phyloP scores from a whole-genome alignment of 1,140 invertebrate genomes.

The Trichonephila clavata region DNA sequence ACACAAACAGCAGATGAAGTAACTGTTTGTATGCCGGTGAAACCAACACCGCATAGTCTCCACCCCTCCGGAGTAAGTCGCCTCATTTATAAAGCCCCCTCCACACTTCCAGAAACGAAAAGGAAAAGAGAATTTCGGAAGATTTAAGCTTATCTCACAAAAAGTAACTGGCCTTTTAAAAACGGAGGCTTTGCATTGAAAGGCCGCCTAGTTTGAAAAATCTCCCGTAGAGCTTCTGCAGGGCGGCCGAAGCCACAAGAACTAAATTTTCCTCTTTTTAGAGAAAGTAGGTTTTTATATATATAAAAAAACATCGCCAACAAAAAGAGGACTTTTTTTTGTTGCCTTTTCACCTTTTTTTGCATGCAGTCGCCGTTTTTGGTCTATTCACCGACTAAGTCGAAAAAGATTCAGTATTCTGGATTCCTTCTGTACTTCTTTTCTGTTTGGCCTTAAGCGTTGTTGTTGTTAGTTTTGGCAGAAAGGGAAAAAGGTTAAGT shows the following conservation, averaged over 20 bases:
- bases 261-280: constrained; percentile 11
- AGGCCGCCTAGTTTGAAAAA: constrained; percentile 4
- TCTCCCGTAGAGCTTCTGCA: background rate
- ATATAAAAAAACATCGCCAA: constrained; percentile 12
- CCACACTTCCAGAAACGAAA: background rate
- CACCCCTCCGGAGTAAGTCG: background rate
- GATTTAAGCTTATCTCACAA: constrained; percentile 54
- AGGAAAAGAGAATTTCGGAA: constrained; percentile 16
- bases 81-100: constrained; percentile 22
- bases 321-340: background rate
- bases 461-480: constrained; percentile 22
- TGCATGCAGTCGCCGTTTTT: background rate
- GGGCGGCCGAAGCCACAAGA: background rate
- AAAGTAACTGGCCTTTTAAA: constrained; percentile 43
- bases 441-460: background rate
- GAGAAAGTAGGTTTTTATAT: background rate
- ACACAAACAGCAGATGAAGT: constrained; percentile 35
- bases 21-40: background rate
- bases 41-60: too few species aligned
- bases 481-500: background rate
- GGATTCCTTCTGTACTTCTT: background rate
- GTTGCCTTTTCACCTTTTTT: background rate
- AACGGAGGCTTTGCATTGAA: constrained; percentile 43
- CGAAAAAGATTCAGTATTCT: background rate
- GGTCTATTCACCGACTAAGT: constrained; percentile 23